Evolutionary conservation across 1,140 invertebrate genomes (phyloP), one percentile per base, ranked within the genome.

Genomic region (Drosophila baimaii): DNA sequence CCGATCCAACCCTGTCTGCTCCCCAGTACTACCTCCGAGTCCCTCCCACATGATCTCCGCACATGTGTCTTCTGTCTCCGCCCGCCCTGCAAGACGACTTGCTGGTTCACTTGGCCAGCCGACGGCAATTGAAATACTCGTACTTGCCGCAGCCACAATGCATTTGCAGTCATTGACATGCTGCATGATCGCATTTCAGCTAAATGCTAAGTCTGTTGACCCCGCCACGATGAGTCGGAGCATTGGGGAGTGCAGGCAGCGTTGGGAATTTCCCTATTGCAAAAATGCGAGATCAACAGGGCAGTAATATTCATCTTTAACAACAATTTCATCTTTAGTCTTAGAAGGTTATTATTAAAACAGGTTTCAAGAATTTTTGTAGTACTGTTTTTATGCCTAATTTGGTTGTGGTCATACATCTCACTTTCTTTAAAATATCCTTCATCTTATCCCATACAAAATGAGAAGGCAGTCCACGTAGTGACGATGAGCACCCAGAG

Each of bases 1-100:
- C 44, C 23, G 31, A 43, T 43, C 54, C 54, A 37, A 31, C 61
- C 58, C 61, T 35, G 31, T 56, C 54, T 35, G 23, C 31, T 17
- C 6, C 17, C 33, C n/a, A n/a, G n/a, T n/a, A n/a, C 15, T 8
- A 25, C 46, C 31, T 43, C 29, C 35, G 13, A 47, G 68, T 25
- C 43, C 68, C 68, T 71, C 68, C 68, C 68, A 71, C 68, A 70
- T 39, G 65, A 56, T 57, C 68, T 69, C 68, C 66, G 17, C 68
- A 64, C 44, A 70, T 71, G 47, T 49, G 65, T 47, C 52, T 70
- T 58, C 25, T 49, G 49, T 70, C 29, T 47, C 9, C 4, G 56
- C 35, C 35, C 55, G 39, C 66, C 61, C 64, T 31, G 68, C 49
- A 70, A 43, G 27, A 33, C 15, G 31, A 19, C 66, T 52, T 43